A percentile compares a stretch with the other conserved stretches of the same genome.
Conservation (phyloP, 1,140 invertebrate genomes). For the Saccostrea cuccullata region DNA sequence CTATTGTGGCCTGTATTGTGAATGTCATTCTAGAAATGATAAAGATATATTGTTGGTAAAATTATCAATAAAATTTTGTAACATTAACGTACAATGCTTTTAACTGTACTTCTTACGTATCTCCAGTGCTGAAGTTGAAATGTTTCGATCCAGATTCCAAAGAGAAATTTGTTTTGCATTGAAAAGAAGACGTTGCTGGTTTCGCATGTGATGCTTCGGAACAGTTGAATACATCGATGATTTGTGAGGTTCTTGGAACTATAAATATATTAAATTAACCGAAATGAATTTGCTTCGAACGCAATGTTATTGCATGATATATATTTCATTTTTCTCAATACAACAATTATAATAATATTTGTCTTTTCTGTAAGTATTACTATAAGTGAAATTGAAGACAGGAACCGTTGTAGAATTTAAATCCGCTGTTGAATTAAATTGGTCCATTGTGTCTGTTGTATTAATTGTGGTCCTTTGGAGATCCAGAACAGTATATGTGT, state of each 20-base stretch:
- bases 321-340: too few species aligned
- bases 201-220: neutral
- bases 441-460: neutral
- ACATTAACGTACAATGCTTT: too few species aligned
- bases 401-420: too few species aligned
- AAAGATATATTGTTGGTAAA: neutral
- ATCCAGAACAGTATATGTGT: neutral
- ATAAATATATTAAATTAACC: neutral
- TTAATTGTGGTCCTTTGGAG: too few species aligned
- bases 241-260: neutral
- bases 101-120: neutral
- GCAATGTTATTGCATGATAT: neutral
- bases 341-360: too few species aligned
- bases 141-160: neutral
- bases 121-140: slow-evolving; percentile 3
- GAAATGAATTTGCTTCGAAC: neutral
- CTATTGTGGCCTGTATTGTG: slow-evolving; percentile 46
- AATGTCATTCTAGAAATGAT: slow-evolving; percentile 26
- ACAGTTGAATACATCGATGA: neutral
- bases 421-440: neutral
- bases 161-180: neutral
- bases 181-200: neutral
- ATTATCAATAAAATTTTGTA: too few species aligned
- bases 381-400: neutral
- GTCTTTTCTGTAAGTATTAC: neutral